Percentiles rank a stretch among this genome's conserved stretches.
phyloP scores from a whole-genome alignment of 2,888 invertebrate species.

The Phaonia tiefii region DNA sequence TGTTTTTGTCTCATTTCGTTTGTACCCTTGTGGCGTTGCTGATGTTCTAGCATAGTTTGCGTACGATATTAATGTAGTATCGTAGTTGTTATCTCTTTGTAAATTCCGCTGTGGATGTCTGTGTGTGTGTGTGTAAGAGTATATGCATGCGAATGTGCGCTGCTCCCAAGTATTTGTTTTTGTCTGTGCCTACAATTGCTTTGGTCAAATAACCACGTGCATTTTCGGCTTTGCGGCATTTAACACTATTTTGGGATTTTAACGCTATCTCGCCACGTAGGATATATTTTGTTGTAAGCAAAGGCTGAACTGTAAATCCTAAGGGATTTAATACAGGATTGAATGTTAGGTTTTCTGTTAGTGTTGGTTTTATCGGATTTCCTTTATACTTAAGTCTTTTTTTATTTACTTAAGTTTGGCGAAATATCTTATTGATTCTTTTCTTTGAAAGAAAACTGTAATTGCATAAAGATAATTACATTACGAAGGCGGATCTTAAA shows the following conservation, averaged over 20 bases:
- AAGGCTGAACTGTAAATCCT: conserved; percentile 4
- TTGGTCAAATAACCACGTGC: conserved; percentile 69
- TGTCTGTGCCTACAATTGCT: conserved; percentile 35
- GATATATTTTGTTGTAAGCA: conserved; percentile 15
- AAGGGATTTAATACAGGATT: neutral
- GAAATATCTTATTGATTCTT: too few species aligned
- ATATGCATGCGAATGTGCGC: neutral
- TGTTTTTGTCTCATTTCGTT: conserved; percentile 61
- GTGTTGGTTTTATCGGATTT: neutral
- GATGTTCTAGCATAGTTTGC: conserved; percentile 44
- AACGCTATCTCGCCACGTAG: conserved; percentile 6
- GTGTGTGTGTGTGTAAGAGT: neutral
- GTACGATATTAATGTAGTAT: conserved; percentile 58
- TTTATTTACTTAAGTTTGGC: too few species aligned
- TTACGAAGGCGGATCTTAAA: too few species aligned
- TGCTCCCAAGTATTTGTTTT: conserved; percentile 18
- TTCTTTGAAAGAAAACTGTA: too few species aligned
- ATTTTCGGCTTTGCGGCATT: conserved; percentile 68
- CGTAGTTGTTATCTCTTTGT: conserved; percentile 70
- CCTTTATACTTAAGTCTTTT: too few species aligned
- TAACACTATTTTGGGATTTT: conserved; percentile 63
- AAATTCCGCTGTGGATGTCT: conserved; percentile 47
- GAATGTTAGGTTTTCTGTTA: neutral
- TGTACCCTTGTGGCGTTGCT: conserved; percentile 59
- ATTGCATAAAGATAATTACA: too few species aligned